Evolutionary conservation across 35 echinoderm and acorn worm species (phyloP), one percentile per base, ranked within the genome.

Genomic region (Heliocidaris erythrogramma): DNA sequence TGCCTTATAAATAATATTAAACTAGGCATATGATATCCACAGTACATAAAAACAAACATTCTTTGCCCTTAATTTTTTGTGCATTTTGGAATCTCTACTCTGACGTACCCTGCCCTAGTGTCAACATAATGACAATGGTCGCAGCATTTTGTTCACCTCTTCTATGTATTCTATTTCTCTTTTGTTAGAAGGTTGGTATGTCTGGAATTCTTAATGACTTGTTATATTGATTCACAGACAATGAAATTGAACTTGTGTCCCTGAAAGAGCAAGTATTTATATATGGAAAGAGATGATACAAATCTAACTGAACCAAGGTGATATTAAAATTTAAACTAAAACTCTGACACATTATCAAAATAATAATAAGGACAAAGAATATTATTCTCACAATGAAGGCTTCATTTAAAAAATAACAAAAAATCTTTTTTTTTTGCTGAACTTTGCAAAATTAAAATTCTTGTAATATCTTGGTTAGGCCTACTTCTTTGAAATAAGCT

Each of bases 81-180:
- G 65, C 65, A 18, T 78, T 78, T 8, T 78, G 65, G 65, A 78
- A 78, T 78, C 65, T 8, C 27, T 78, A 78, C 21, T 78, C 21
- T 7, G 10, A 56, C 65, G 65, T 10, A 56, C 65, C 65, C 65
- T n/a, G 65, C 65, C 65, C 18, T 78, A 21, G 14, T 78, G 65
- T 78, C 65, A 78, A 78, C 65, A 78, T 7, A n/a, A 78, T 78
- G 65, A 78, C 65, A 78, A 78, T 78, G 27, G 65, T 21, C 65
- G n/a, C 52, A 24, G 65, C 21, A 78, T 78, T 78, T 78, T 78
- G 18, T 78, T 21, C 65, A 78, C 65, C 65, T 78, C 65, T 78
- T 78, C 65, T 78, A 78, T 78, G 65, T 78, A 78, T 78, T 78
- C n/a, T n/a, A 78, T 78, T 78, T 78, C 21, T 21, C 65, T 78